Base-by-base conservation (phyloP, 2,888 invertebrate genomes). In the Sarcophaga variegata region DNA sequence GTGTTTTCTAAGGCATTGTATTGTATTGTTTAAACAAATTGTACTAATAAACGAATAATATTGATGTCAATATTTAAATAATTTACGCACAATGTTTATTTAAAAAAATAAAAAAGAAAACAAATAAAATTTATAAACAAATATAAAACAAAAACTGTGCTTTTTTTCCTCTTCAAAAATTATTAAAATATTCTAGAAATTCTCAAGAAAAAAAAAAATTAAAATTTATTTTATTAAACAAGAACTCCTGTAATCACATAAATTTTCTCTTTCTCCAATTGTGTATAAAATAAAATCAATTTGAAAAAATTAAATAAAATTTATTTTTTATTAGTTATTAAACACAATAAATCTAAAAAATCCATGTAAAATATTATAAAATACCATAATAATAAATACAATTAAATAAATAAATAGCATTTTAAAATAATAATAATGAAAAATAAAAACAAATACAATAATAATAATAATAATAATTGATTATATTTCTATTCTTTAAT, bases 11-110 rank as follows among this genome's bases (percentile, higher is more conserved):
- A 37, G 37, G 37, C 37, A 37, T 37, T 37, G 37, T 37, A 8
- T 37, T 27, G 27, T 27, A 37, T 37, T 37, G 37, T 37, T 37
- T 37, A 37, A 10, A 37, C 10, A 37, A 37, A 37, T 37, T 37
- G 0, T 10, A 37, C 10, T 37, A 37, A 10, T 37, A 37, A 37
- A 37, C 10, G 8, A 81, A 80, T 62, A 76, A 83, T 77, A 81
- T 74, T 78, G 74, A 87, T 87, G 77, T 84, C 81, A 70, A 70
- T 76, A 76, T 70, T 70, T 76, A 76, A 63, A 76, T 64, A 76
- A 64, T 82, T 82, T 82, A 54, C 81, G 81, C 81, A 82, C 81
- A 82, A 76, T 63, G 49, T 81, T 75, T 49, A 47, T 12, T 54
- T 1, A 20, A 20, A 54, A 54, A 54, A 54, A 49, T 8, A 49